phyloP scores from a whole-genome alignment of 2,797 vertebrate genomes.

The Spatula clypeata region DNA sequence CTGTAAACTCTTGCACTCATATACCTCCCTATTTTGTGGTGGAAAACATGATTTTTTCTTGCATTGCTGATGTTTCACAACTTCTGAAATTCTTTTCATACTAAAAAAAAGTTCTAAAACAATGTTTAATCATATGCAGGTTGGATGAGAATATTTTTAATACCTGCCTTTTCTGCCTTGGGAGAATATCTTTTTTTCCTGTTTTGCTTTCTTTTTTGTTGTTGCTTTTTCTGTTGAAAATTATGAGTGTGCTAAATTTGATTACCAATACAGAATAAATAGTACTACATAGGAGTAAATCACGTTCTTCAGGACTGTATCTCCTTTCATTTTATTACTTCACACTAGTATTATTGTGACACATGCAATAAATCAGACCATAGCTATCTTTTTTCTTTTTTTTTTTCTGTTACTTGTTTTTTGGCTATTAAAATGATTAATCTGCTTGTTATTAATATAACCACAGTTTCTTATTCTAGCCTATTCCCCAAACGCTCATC shows the following conservation, averaged over 20 bases:
- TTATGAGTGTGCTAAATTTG: neutral
- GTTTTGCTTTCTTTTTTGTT: neutral
- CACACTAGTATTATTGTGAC: neutral
- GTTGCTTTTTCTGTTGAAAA: neutral
- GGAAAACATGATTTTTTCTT: neutral
- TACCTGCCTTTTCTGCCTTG: neutral
- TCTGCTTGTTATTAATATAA: conserved; percentile 20
- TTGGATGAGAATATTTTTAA: neutral
- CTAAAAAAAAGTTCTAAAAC: neutral
- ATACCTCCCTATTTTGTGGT: neutral
- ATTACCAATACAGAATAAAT: conserved; percentile 7
- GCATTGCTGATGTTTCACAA: neutral
- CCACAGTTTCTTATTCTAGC: conserved; percentile 18
- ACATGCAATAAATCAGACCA: neutral
- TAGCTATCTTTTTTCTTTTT: conserved; percentile 26
- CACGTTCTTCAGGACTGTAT: neutral
- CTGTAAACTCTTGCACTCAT: neutral
- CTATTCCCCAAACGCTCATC: neutral
- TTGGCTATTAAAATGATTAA: conserved; percentile 46
- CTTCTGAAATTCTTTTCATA: neutral
- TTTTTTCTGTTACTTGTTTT: conserved; percentile 7
- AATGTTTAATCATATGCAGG: neutral
- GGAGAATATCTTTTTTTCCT: neutral
- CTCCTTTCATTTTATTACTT: conserved; percentile 31
- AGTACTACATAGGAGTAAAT: neutral